Evolutionary conservation across 2,797 vertebrate genomes (phyloP), one percentile per base, ranked within the genome.

Genomic region (Chelidonichthys spinosus): DNA sequence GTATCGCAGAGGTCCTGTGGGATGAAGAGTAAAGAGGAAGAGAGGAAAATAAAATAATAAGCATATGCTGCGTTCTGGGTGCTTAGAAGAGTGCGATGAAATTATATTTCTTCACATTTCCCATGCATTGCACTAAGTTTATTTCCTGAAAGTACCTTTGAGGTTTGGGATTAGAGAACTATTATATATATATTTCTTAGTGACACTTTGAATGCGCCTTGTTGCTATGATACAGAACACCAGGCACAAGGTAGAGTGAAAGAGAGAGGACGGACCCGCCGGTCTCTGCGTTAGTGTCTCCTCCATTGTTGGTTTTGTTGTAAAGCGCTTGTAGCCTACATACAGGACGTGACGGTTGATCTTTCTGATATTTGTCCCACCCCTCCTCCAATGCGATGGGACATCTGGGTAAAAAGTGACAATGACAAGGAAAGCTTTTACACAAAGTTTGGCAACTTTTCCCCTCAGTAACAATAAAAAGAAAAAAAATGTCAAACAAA

Each of bases 1-100:
- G 49, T 61, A 43, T 67, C 1, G 7, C 40, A 10, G 15, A 17
- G 18, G 44, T 74, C 54, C 56, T 49, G 59, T 43, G 61, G 33
- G 65, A 49, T 2, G 15, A 49, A 36, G 3, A 43, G 8, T 36
- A n/a, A 56, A 62, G 11, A 54, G 52, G 7, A 37, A 32, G 50
- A 59, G 59, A 53, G 36, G 36, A 42, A 60, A 61, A 59, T 25
- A 25, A 40, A 56, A 75, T 43, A 63, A 64, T 1, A 33, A 43
- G 46, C 17, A 35, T 36, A 55, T 39, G 35, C 39, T 63, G 40
- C 42, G 42, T 56, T 83, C 13, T 25, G 65, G 42, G 64, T 5
- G 55, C 43, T 59, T 1, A 18, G 10, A 43, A 50, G 64, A 35
- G 36, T 0, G 13, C 7, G 56, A 6, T 74, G 52, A 44, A 67